phyloP scores from a whole-genome alignment of 2,888 invertebrate species.

The Epistrophe grossulariae region DNA sequence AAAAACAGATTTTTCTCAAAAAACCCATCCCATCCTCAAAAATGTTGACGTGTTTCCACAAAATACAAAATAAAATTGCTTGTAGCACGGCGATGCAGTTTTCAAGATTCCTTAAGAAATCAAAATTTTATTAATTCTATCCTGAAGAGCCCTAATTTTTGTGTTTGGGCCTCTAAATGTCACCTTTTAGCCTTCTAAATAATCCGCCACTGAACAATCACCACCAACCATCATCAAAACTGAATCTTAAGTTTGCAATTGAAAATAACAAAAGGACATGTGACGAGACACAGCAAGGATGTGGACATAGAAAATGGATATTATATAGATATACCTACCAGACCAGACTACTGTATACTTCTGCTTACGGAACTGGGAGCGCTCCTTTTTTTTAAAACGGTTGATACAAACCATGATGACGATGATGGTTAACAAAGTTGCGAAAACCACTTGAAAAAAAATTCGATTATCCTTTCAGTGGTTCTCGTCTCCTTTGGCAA shows the following conservation, averaged over 20 bases:
- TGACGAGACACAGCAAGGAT: conserved; percentile 25
- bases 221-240: conserved; percentile 43
- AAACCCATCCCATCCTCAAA: too few relatives aligned
- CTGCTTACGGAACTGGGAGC: neutral
- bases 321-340: neutral
- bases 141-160: neutral
- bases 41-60: too few relatives aligned
- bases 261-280: conserved; percentile 73
- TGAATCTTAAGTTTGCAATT: conserved; percentile 71
- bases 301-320: neutral
- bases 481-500: conserved; percentile 40
- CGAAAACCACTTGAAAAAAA: conserved; percentile 54
- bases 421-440: conserved; percentile 72
- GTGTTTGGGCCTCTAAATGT: neutral
- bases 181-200: neutral
- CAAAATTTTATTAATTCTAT: too few relatives aligned
- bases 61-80: too few relatives aligned
- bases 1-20: too few relatives aligned
- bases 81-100: too few relatives aligned
- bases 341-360: neutral
- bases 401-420: conserved; percentile 50
- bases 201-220: neutral
- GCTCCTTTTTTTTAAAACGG: conserved; percentile 27
- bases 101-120: too few relatives aligned
- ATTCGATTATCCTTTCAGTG: conserved; percentile 71